Evolutionary conservation across 2,113 vertebrate species (phyloP), one percentile per base, ranked within the genome.

Genomic region (Noctilio leporinus): DNA sequence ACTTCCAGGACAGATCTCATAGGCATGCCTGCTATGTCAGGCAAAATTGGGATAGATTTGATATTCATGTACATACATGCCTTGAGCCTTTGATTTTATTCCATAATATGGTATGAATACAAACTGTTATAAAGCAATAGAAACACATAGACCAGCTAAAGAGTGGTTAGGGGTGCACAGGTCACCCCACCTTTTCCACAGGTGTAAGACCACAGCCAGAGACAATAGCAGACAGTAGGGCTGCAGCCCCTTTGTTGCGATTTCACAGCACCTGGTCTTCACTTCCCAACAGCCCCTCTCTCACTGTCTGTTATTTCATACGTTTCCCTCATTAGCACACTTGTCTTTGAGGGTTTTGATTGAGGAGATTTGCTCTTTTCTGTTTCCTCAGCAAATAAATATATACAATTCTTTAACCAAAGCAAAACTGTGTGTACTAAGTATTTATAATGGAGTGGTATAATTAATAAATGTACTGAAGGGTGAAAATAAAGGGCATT

Each of bases 201-300:
- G 26, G 43, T 59, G 15, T 38, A 35, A 67, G 55, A 45, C 7
- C 19, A 33, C 19, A 94, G 40, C 49, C 3, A 47, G 55, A 70
- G 26, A 6, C 14, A 24, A 0, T 35, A 33, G 40, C 26, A 43
- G 33, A n/a, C 7, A 1, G 22, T n/a, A 16, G 7, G 43, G n/a
- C 28, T 70, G 64, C 12, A 2, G 4, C 6, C 15, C 20, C 9
- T 43, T 10, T 4, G 17, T 22, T 26, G 24, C 22, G 35, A 70
- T 47, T 84, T 64, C 49, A 70, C 3, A 40, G 49, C 35, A 4
- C 16, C 4, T 3, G 49, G 11, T 15, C 19, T 26, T 59, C 55
- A 14, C 45, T 70, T 47, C 59, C 19, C 38, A 80, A 33, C 45
- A 57, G 33, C 4, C 45, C 12, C 22, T 43, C 28, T n/a, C 8